Conservation (phyloP, 2,113 vertebrate genomes). For the Cyrtonyx montezumae region DNA sequence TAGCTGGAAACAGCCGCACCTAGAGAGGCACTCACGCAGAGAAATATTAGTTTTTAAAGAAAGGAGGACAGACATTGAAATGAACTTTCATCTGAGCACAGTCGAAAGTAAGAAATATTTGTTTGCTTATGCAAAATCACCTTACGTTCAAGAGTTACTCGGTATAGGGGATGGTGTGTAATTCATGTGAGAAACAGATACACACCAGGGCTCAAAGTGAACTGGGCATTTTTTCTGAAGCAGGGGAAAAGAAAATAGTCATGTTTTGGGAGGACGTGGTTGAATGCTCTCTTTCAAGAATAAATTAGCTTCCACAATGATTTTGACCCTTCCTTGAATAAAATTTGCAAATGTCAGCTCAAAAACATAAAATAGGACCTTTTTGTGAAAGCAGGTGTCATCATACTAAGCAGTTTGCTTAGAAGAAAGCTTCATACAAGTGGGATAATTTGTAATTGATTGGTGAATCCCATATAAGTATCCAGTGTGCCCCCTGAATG, state of each 20-base stretch:
- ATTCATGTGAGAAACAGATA: not conserved
- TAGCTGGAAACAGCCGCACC: constrained; percentile 27
- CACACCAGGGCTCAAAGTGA: not conserved
- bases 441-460: not conserved
- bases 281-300: not conserved
- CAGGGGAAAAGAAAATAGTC: not conserved
- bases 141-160: not conserved
- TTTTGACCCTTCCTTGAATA: not conserved
- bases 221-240: not conserved
- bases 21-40: not conserved
- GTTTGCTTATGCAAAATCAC: not conserved
- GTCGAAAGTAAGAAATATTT: not conserved
- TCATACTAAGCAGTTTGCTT: not conserved
- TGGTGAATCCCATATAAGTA: not conserved
- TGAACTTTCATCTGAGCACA: not conserved
- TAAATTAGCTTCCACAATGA: not conserved
- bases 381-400: not conserved
- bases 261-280: not conserved
- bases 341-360: not conserved
- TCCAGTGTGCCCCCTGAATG: not conserved
- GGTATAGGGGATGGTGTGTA: not conserved
- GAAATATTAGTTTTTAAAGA: not conserved
- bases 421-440: not conserved
- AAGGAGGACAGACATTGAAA: not conserved
- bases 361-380: not conserved